phyloP scores from a whole-genome alignment of 2,888 invertebrate species.

The Sarcophaga carnaria region DNA sequence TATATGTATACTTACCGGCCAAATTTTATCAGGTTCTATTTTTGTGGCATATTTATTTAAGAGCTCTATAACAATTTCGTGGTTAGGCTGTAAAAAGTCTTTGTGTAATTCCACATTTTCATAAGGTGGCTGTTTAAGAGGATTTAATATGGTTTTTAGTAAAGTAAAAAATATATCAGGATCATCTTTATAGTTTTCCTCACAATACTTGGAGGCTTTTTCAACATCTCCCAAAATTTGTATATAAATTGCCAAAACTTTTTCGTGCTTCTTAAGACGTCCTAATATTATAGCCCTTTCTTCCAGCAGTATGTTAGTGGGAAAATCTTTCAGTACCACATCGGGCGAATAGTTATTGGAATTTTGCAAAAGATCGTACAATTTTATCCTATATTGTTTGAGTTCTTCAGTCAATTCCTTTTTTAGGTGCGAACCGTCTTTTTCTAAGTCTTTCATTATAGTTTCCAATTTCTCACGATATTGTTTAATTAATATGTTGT shows the following conservation, averaged over 20 bases:
- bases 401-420: conserved; percentile 70
- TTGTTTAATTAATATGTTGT: conserved; percentile 94
- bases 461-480: conserved; percentile 89
- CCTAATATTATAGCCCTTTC: conserved; percentile 97
- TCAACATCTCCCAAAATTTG: conserved; percentile 92
- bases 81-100: conserved; percentile 87
- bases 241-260: conserved; percentile 95
- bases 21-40: conserved; percentile 91
- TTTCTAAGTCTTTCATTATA: conserved; percentile 79
- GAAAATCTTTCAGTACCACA: conserved; percentile 92
- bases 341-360: conserved; percentile 93
- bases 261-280: conserved; percentile 93
- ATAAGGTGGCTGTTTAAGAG: conserved; percentile 80
- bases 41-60: conserved; percentile 92
- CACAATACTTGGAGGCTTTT: conserved; percentile 93
- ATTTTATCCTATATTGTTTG: conserved; percentile 83
- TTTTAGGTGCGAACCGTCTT: conserved; percentile 67
- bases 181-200: conserved; percentile 85
- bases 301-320: conserved; percentile 91
- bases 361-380: conserved; percentile 90
- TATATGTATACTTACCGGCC: conserved; percentile 75
- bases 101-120: conserved; percentile 82
- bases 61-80: conserved; percentile 90
- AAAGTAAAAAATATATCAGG: conserved; percentile 77
- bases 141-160: conserved; percentile 83